Evolutionary conservation across 2,888 invertebrate species (phyloP), one percentile per base, ranked within the genome.

Genomic region (Hemaris fuciformis): DNA sequence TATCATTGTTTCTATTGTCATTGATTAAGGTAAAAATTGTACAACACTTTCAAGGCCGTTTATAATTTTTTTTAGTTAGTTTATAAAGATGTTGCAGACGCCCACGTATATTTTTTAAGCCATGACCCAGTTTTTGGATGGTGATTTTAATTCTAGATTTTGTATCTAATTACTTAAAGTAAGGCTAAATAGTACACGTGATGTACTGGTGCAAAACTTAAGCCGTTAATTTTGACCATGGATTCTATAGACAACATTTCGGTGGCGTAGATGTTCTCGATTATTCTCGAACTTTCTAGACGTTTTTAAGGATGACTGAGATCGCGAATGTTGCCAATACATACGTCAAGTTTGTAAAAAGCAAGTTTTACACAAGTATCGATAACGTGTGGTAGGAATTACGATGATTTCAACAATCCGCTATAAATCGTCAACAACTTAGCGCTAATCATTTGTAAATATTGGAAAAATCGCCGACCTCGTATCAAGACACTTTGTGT

Each of bases 391-490:
- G 77, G 73, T 66, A 64, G 60, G 61, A 66, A 66, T 48, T 60
- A 60, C 34, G 13, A 68, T 69, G 60, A 67, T 59, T 69, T 71
- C 65, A 83, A 82, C 80, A 80, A 76, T 71, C 73, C 69, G 71
- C 73, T 76, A 76, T 71, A 75, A 76, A 74, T 68, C 66, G 66
- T 76, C 73, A 84, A 85, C 83, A 82, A 76, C 74, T 80, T 80
- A 80, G 59, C 59, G 67, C 71, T 79, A 79, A 61, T 65, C 61
- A 62, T 48, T 57, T 42, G 41, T 66, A 41, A 31, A 46, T 15
- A n/a, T 27, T 53, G 23, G 46, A 34, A 34, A 58, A 62, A 34
- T 41, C 38, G 48, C 18, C 34, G 48, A 34, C 46, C 8, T 45
- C 22, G 31, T 23, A 20, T 46, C 22, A 59, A 59, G 15, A 59